A percentile compares a stretch with the other conserved stretches of the same genome.
phyloP scores from a whole-genome alignment of 1,140 invertebrate species.

The Drosophila teissieri region DNA sequence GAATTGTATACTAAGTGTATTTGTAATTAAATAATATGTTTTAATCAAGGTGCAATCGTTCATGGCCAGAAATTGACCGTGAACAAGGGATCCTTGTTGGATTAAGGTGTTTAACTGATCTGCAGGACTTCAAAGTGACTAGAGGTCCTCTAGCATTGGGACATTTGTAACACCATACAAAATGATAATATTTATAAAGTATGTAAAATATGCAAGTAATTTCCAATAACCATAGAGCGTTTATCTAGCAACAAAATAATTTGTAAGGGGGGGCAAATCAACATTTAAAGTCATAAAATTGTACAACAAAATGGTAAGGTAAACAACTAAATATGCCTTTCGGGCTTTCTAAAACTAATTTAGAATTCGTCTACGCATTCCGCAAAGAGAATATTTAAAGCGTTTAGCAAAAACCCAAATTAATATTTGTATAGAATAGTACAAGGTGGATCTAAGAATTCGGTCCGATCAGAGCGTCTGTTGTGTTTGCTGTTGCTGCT shows the following conservation, averaged over 20 bases:
- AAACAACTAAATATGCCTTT: conserved; percentile 48
- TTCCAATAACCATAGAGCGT: conserved; percentile 69
- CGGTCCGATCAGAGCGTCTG: conserved; percentile 69
- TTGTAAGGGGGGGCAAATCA: conserved; percentile 37
- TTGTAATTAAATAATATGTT: conserved; percentile 17
- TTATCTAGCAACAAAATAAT: conserved; percentile 54
- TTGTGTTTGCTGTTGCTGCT: conserved; percentile 64
- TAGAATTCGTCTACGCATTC: conserved; percentile 42
- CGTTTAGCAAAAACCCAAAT: conserved; percentile 27
- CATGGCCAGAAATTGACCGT: background rate
- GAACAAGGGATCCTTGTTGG: conserved; percentile 19
- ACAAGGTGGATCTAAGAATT: conserved; percentile 35
- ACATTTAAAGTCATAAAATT: conserved; percentile 49
- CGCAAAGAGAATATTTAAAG: conserved; percentile 18
- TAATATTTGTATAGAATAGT: conserved; percentile 23
- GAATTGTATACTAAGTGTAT: conserved; percentile 7
- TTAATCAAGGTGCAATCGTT: conserved; percentile 14
- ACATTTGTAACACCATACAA: conserved; percentile 39
- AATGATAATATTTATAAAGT: conserved; percentile 12
- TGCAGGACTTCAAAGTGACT: conserved; percentile 11
- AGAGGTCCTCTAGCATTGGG: conserved; percentile 33
- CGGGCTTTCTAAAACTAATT: conserved; percentile 17
- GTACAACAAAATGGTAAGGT: conserved; percentile 54
- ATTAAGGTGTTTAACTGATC: conserved; percentile 10
- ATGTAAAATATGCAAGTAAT: conserved; percentile 13